Conservation (phyloP, 2,888 invertebrate genomes). For the Macaria liturata region DNA sequence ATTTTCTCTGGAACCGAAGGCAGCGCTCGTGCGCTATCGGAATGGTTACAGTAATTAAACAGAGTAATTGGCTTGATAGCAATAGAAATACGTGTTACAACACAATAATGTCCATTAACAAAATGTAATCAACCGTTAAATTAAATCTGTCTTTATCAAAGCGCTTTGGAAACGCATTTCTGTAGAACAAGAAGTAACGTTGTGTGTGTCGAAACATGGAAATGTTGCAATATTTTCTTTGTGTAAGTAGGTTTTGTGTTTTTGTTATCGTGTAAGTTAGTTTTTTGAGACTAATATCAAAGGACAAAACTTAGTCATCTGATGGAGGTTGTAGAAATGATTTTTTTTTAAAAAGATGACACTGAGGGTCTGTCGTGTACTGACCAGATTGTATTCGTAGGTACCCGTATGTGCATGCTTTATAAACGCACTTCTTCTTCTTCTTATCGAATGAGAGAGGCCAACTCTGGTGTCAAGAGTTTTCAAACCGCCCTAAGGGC, state of each 20-base stretch:
- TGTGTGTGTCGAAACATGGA: slow-evolving; percentile 11
- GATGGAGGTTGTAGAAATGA: too few relatives aligned
- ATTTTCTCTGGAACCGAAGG: too few relatives aligned
- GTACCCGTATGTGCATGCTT: too few relatives aligned
- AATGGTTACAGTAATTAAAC: slow-evolving; percentile 69
- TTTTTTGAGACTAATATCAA: too few relatives aligned
- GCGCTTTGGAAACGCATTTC: slow-evolving; percentile 19
- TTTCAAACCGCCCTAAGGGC: too few relatives aligned
- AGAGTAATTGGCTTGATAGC: slow-evolving; percentile 64
- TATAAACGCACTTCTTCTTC: too few relatives aligned
- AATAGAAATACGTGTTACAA: slow-evolving; percentile 56
- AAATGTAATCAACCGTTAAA: slow-evolving; percentile 68
- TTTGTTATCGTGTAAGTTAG: neutral
- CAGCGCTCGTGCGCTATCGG: slow-evolving; percentile 33
- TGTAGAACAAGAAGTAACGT: slow-evolving; percentile 19
- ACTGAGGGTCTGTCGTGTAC: too few relatives aligned
- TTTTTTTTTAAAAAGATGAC: too few relatives aligned
- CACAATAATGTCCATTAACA: slow-evolving; percentile 62
- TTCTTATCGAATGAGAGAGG: too few relatives aligned
- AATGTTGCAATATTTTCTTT: slow-evolving; percentile 6
- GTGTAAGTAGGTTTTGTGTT: neutral
- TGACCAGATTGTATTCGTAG: too few relatives aligned
- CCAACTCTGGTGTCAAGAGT: too few relatives aligned
- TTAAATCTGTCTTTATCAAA: slow-evolving; percentile 58
- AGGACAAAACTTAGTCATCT: too few relatives aligned